A percentile compares a stretch with the other conserved stretches of the same genome.
Evolutionary conservation across 1,140 invertebrate species (phyloP).

Genomic region (Aphis craccivora): DNA sequence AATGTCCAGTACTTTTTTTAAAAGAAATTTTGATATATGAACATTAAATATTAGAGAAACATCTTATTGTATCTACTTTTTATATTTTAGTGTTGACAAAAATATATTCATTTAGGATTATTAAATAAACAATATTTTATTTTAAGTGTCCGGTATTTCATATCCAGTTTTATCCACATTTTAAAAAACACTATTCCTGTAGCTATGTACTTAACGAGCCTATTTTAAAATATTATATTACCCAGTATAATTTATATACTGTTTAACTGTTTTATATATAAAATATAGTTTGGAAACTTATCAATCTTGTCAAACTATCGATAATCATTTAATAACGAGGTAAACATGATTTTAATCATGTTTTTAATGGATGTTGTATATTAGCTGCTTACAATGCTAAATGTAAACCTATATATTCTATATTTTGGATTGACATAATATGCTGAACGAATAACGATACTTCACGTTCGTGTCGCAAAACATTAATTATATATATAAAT

Average conservation of each 20-base stretch:
- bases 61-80: neutral
- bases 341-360: neutral
- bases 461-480: neutral
- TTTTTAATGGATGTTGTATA: neutral
- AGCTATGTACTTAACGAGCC: neutral
- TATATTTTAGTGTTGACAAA: neutral
- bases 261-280: neutral
- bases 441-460: neutral
- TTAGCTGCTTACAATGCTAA: neutral
- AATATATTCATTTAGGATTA: neutral
- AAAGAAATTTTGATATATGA: too few relatives aligned
- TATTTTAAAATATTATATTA: neutral
- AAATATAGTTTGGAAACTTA: neutral
- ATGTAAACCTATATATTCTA: neutral
- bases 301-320: neutral
- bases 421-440: neutral
- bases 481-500: neutral
- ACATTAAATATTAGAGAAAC: neutral
- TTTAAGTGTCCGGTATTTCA: too few relatives aligned
- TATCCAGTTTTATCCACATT: too few relatives aligned
- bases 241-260: neutral
- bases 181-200: too few relatives aligned
- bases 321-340: neutral
- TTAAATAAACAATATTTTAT: neutral
- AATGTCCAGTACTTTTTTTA: too few relatives aligned